These are phyloP conservation scores for Osmerus eperlanus DNA, from an alignment of 2,113 vertebrate species.

Conservation along the genomic window DNA sequence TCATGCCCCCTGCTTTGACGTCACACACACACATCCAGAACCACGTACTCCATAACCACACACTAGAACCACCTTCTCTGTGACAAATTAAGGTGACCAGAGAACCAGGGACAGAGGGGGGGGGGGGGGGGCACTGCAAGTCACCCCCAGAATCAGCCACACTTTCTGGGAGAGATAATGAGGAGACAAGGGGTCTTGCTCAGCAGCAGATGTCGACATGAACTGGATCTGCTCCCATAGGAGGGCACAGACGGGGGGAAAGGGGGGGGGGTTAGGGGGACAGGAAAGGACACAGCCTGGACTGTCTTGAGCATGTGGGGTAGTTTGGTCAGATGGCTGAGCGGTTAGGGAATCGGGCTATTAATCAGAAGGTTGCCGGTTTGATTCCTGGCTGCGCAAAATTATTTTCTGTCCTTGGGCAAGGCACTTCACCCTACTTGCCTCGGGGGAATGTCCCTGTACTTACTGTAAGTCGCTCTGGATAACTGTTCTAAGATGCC, in stretches of 20 bases:
- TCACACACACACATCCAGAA: slow-evolving; percentile 4
- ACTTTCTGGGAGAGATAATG: slow-evolving; percentile 20
- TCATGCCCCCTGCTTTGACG: neutral
- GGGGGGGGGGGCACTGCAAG: too few relatives aligned
- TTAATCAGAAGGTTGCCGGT: neutral
- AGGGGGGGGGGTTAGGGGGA: neutral
- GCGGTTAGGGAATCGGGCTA: neutral
- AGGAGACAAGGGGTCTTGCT: slow-evolving; percentile 7
- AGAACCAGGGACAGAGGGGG: neutral
- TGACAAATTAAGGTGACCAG: slow-evolving; percentile 25
- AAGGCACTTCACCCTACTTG: too few relatives aligned
- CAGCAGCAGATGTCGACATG: slow-evolving; percentile 1
- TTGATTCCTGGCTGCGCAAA: too few relatives aligned
- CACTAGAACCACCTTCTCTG: neutral
- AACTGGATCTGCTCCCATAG: slow-evolving; percentile 1
- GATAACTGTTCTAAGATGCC: too few relatives aligned
- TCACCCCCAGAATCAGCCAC: neutral
- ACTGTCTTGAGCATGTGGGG: neutral
- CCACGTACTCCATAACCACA: slow-evolving; percentile 1
- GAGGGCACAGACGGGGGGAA: neutral
- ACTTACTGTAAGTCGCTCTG: too few relatives aligned
- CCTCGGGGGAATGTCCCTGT: too few relatives aligned
- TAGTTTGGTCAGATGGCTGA: neutral
- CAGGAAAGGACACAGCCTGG: neutral
- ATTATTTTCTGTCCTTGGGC: too few relatives aligned